Evolutionary conservation across 2,888 invertebrate species (phyloP).

Genomic region (Mystacides longicornis): DNA sequence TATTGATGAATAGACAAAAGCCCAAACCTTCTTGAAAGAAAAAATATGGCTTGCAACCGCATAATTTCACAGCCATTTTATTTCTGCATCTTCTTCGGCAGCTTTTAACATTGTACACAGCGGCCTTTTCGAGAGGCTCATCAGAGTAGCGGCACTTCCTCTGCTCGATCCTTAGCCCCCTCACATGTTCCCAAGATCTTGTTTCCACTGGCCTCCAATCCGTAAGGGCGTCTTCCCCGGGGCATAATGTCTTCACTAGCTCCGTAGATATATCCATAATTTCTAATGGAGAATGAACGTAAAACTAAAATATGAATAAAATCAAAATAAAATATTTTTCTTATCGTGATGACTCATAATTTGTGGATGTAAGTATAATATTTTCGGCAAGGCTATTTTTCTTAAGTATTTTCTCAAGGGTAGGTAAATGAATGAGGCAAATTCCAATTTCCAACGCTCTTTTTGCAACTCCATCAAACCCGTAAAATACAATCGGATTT

Average conservation of each 20-base stretch:
- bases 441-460: too few species aligned
- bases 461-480: too few species aligned
- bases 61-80: conserved; percentile 41
- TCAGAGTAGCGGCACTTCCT: conserved; percentile 50
- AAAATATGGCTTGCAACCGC: conserved; percentile 55
- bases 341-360: too few species aligned
- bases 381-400: too few species aligned
- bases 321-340: neutral
- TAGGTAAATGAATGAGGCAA: too few species aligned
- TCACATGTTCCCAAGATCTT: conserved; percentile 39
- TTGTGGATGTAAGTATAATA: too few species aligned
- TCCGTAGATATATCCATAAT: conserved; percentile 42
- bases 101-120: conserved; percentile 48
- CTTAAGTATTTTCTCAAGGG: too few species aligned
- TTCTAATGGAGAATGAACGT: conserved; percentile 53
- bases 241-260: conserved; percentile 29
- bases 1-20: too few species aligned
- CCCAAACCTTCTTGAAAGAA: conserved; percentile 47
- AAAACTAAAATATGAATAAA: conserved; percentile 38
- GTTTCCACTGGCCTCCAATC: conserved; percentile 45
- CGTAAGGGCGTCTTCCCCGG: conserved; percentile 38
- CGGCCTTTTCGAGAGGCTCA: conserved; percentile 35
- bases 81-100: conserved; percentile 52
- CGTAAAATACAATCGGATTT: too few species aligned
- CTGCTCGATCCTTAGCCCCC: conserved; percentile 39